Percentiles rank a stretch among this genome's conserved stretches.
phyloP scores from a whole-genome alignment of 1,140 invertebrate genomes.

The Pemphigus obesinymphae region DNA sequence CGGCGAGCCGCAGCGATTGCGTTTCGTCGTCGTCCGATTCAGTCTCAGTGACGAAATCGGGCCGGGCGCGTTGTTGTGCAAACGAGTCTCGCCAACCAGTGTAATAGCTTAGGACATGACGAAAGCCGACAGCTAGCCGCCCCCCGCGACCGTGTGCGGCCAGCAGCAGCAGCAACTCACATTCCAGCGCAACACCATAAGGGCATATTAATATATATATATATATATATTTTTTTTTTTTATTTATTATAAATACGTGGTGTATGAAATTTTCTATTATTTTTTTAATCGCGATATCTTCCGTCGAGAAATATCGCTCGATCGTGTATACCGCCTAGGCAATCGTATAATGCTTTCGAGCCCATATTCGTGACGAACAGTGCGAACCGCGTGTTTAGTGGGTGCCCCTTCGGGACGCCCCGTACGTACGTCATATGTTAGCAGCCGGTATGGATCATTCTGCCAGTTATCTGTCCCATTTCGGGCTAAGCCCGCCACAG shows the following conservation, averaged over 20 bases:
- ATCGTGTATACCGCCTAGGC: background rate
- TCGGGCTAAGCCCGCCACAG: conserved; percentile 60
- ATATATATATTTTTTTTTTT: too few relatives aligned
- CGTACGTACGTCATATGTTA: conserved; percentile 80
- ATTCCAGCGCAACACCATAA: background rate
- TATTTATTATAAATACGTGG: too few relatives aligned
- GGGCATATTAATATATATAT: background rate
- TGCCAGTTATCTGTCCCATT: conserved; percentile 77
- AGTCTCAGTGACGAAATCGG: conserved; percentile 41
- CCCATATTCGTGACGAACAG: conserved; percentile 26
- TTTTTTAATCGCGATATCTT: too few relatives aligned
- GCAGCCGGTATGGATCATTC: conserved; percentile 66
- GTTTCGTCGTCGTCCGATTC: conserved; percentile 36
- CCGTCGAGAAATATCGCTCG: too few relatives aligned
- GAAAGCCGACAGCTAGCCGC: conserved; percentile 36
- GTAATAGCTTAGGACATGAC: conserved; percentile 33
- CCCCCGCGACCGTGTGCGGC: background rate
- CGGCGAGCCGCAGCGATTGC: conserved; percentile 34
- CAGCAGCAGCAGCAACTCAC: too few relatives aligned
- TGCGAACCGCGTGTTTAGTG: conserved; percentile 31
- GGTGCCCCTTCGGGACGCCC: conserved; percentile 41
- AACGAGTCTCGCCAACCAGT: conserved; percentile 31
- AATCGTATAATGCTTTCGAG: conserved; percentile 25
- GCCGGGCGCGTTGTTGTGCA: conserved; percentile 32
- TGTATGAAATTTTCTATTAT: too few relatives aligned